Evolutionary conservation across 2,797 vertebrate species (phyloP), one percentile per base, ranked within the genome.

Genomic region (Lutjanus argentimaculatus): DNA sequence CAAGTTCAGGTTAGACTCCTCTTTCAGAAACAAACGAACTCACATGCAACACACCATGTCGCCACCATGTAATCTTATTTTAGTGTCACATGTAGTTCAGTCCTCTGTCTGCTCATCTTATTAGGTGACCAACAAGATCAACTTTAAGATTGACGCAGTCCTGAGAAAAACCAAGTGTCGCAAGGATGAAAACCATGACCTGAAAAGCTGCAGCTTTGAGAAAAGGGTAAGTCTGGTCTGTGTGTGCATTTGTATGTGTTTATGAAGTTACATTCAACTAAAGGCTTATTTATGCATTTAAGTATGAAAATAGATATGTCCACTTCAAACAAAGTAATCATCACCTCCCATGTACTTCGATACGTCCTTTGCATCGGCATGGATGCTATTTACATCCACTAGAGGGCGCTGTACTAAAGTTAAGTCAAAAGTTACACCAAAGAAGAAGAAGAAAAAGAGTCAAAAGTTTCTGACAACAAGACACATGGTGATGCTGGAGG

Each of bases 141-240:
- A 91, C 85, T 93, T 36, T 49, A 89, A 80, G 80, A 83, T 95
- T 1, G 19, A 88, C 0, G 83, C 80, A 0, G 6, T 94, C 9
- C 55, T 94, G 75, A 70, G 70, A 63, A 95, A 92, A 88, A 93
- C 93, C 25, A 90, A 85, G 7, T 95, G 93, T 45, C 51, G 79
- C 4, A 93, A 92, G 71, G 6, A 61, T 43, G 91, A 93, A 72
- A 88, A 90, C 53, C 86, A 68, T 0, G 86, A 89, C 12, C 12
- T 91, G 84, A 7, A 82, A 4, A 82, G 9, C 70, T 94, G 92
- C 79, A 70, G 16, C 55, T 53, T 85, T 7, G 63, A 21, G 1
- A 90, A 83, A 86, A 91, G 70, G 92, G 94, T 95, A 67, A n/a
- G 49, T 65, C 2, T 14, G 12, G 72, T 75, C 1, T 67, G 46